Percentiles rank a stretch among this genome's conserved stretches.
Evolutionary conservation across 1,140 invertebrate genomes (phyloP).

Genomic region (Drosophila azteca): DNA sequence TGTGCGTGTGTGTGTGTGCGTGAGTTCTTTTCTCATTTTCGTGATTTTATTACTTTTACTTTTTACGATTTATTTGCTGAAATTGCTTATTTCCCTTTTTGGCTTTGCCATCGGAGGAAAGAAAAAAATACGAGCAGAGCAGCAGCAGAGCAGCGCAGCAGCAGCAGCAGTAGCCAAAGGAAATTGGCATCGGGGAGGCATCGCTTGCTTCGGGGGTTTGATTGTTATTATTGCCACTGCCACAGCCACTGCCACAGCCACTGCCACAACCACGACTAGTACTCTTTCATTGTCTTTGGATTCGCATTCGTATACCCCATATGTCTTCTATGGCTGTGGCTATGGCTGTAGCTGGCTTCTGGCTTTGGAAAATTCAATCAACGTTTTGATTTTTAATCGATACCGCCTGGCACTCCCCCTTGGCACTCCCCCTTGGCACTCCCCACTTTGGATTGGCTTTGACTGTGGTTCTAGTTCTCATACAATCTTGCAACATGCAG

Average conservation of each 20-base stretch:
- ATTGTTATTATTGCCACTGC: constrained; percentile 20
- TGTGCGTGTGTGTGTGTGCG: constrained; percentile 30
- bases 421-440: constrained; percentile 29
- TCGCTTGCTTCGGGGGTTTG: constrained; percentile 30
- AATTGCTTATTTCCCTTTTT: constrained; percentile 79
- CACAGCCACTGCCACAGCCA: constrained; percentile 26
- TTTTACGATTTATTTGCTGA: constrained; percentile 81
- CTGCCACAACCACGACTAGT: constrained; percentile 36
- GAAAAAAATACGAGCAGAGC: not conserved
- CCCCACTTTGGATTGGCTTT: constrained; percentile 37
- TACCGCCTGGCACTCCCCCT: constrained; percentile 49
- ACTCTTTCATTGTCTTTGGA: constrained; percentile 50
- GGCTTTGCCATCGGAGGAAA: constrained; percentile 14
- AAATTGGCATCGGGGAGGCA: constrained; percentile 42
- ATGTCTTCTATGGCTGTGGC: not conserved
- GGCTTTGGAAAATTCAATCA: constrained; percentile 74
- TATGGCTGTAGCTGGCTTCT: constrained; percentile 51
- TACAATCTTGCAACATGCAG: constrained; percentile 14
- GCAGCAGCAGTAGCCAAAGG: constrained; percentile 15
- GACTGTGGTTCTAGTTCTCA: constrained; percentile 14
- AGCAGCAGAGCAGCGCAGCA: not conserved
- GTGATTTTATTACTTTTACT: constrained; percentile 82
- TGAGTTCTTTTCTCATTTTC: constrained; percentile 78
- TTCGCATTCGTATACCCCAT: constrained; percentile 2
- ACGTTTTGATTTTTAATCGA: constrained; percentile 69